These are phyloP conservation scores for Podabrus alpinus DNA, from an alignment of 2,888 invertebrate genomes.

Conservation along the genomic window DNA sequence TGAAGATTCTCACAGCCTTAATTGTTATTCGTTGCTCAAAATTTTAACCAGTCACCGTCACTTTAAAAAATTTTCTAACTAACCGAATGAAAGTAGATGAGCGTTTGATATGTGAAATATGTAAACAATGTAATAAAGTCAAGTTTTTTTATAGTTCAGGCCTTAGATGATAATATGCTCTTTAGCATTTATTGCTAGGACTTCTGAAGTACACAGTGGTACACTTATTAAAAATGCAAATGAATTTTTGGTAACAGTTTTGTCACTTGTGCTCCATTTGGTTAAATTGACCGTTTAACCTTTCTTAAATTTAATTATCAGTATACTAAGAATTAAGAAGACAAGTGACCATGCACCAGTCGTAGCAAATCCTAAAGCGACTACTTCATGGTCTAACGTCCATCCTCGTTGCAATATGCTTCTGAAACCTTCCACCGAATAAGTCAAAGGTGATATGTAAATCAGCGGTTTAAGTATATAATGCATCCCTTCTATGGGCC, in stretches of 20 bases:
- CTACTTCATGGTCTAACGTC: constrained; percentile 77
- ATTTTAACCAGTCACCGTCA: background rate
- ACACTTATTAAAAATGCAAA: background rate
- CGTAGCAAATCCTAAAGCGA: constrained; percentile 85
- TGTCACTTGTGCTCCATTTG: background rate
- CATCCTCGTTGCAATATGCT: constrained; percentile 88
- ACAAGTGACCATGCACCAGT: constrained; percentile 84
- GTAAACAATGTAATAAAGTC: too few species aligned
- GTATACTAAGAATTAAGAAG: constrained; percentile 77
- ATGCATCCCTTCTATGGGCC: constrained; percentile 95
- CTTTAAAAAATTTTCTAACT: background rate
- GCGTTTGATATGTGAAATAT: background rate
- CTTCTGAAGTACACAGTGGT: too few species aligned
- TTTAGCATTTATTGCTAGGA: too few species aligned
- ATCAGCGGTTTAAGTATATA: constrained; percentile 72
- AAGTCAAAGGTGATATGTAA: constrained; percentile 81
- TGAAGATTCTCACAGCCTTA: background rate
- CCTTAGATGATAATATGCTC: background rate
- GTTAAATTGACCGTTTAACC: constrained; percentile 59
- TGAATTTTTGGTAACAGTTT: background rate
- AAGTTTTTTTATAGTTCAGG: background rate
- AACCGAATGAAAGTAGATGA: background rate
- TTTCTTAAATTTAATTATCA: constrained; percentile 80
- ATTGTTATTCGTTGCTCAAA: background rate
- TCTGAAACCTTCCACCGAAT: constrained; percentile 87